Conservation (phyloP, 2,797 vertebrate species). For the Coluber constrictor region DNA sequence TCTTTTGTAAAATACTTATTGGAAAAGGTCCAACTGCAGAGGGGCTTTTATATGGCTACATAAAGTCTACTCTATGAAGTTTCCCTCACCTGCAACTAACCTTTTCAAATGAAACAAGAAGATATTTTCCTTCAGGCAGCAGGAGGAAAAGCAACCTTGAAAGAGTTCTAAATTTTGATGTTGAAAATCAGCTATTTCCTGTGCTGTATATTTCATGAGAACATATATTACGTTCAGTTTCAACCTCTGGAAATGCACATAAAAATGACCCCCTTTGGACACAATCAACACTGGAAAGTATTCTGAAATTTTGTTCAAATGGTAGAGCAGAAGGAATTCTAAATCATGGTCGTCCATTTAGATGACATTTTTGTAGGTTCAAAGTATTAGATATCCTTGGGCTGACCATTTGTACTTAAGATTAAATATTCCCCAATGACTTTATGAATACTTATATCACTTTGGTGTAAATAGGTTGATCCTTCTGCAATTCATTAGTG, state of each 20-base stretch:
- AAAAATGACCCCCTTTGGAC: conserved; percentile 16
- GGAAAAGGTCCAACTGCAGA: not conserved
- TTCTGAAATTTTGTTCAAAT: conserved; percentile 50
- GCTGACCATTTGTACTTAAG: not conserved
- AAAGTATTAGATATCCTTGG: conserved; percentile 4
- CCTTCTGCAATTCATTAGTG: not conserved
- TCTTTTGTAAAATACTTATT: not conserved
- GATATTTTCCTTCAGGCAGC: conserved; percentile 50
- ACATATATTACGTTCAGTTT: conserved; percentile 47
- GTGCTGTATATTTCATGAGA: conserved; percentile 36
- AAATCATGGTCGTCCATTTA: not conserved
- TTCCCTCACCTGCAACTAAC: conserved; percentile 31
- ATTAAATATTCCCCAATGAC: not conserved
- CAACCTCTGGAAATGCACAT: conserved; percentile 59
- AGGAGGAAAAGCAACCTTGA: conserved; percentile 37
- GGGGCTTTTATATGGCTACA: accelerated
- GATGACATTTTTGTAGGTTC: conserved; percentile 3
- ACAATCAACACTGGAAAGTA: conserved; percentile 38
- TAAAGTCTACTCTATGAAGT: not conserved
- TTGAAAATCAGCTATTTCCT: conserved; percentile 68
- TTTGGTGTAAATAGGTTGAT: not conserved
- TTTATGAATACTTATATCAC: not conserved
- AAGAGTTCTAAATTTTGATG: conserved; percentile 65
- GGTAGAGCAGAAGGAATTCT: not conserved
- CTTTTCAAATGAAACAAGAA: conserved; percentile 27